Evolutionary conservation across 1,140 invertebrate genomes (phyloP), one percentile per base, ranked within the genome.

Genomic region (Anthonomus grandis): DNA sequence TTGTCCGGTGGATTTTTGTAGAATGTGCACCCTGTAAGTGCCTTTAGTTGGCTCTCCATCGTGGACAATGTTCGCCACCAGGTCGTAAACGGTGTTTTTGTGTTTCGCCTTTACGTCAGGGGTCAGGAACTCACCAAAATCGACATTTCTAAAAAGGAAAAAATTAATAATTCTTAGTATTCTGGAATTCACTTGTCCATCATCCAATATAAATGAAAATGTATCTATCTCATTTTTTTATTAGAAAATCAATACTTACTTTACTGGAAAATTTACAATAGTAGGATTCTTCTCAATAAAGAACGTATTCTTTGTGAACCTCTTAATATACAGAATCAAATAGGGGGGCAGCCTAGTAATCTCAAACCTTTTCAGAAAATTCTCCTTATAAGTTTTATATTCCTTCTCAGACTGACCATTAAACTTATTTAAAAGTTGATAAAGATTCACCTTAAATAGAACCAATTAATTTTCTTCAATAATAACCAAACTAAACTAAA

Each of bases 271-370:
- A 76, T 99, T 99, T 0, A 99, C 96, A 72, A 99, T 99, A 0
- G 97, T 99, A 8, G 95, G 95, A 82, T 99, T 99, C 76, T 99
- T 99, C 72, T 99, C 97, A 10, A 96, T 83, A 69, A 97, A 98
- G 76, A 98, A 99, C 22, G 94, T 97, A 74, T 99, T 99, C 76
- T 96, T 99, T 2, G 95, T 98, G 73, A 99, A 99, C 63, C 97
- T 83, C 79, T 97, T 96, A 39, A 98, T 95, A 64, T 96, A 98
- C 44, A 99, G 75, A 67, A 99, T 98, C 12, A 99, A 81, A 76
- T 95, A 99, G n/a, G 93, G 93, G 9, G 97, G 97, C 39, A 99
- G 78, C 66, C 87, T 80, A 0, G 91, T 93, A 21, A 99, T 90
- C 78, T 98, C 93, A 78, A 98, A 99, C 65, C 92, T 81, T 71